Evolutionary conservation across 1,140 invertebrate genomes (phyloP).

Genomic region (Idris sp.): DNA sequence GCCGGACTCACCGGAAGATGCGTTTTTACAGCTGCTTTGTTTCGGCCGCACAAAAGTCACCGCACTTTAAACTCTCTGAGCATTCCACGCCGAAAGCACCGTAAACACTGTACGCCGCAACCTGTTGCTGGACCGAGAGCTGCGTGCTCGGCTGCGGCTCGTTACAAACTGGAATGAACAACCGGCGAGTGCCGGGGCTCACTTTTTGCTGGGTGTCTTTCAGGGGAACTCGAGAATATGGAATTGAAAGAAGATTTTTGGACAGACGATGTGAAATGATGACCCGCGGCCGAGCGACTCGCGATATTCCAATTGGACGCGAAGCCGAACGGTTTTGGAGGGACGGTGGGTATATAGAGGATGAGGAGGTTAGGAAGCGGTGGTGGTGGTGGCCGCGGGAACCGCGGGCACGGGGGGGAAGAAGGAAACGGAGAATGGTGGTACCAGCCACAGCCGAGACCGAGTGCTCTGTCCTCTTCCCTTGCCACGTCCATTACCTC

Average conservation of each 20-base stretch:
- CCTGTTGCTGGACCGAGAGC: constrained; percentile 43
- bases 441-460: constrained; percentile 74
- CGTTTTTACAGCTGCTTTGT: no score
- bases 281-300: neutral
- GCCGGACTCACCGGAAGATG: constrained; percentile 42
- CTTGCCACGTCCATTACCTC: constrained; percentile 53
- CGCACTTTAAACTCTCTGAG: constrained; percentile 28
- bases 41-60: constrained; percentile 22
- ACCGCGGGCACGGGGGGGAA: constrained; percentile 64
- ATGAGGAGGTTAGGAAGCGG: constrained; percentile 56
- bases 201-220: no score
- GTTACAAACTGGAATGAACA: constrained; percentile 46
- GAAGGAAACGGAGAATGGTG: constrained; percentile 74
- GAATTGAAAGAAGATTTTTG: no score
- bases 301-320: constrained; percentile 18
- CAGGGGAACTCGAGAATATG: no score
- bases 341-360: constrained; percentile 33
- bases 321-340: constrained; percentile 32
- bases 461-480: constrained; percentile 66
- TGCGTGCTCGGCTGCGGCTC: constrained; percentile 48
- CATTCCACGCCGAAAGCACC: constrained; percentile 34
- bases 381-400: constrained; percentile 39
- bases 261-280: neutral
- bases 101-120: constrained; percentile 33
- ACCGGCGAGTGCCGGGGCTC: no score